Evolutionary conservation across 2,888 invertebrate genomes (phyloP), one percentile per base, ranked within the genome.

Genomic region (Horisme vitalbata): DNA sequence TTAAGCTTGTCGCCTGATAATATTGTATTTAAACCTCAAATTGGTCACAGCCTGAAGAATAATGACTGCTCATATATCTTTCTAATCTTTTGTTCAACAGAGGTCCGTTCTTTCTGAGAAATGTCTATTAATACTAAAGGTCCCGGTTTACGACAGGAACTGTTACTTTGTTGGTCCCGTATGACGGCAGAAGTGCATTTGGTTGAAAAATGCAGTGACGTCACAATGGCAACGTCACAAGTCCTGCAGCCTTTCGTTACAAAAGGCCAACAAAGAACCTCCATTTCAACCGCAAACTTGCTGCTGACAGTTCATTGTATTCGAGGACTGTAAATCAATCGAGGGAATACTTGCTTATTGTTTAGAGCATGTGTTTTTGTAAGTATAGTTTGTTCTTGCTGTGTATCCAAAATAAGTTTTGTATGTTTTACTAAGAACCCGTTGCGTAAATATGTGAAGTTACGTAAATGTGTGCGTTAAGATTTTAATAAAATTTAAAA

Each of bases 141-240:
- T 83, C 81, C 84, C 82, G 84, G 79, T 86, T 86, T 80, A 89
- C 89, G 73, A 82, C 68, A 77, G 76, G 71, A 77, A 83, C 88
- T 82, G 88, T 89, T 89, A 87, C 62, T 36, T 49, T 49, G 49
- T 43, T 30, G 66, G 46, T 63, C 61, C 69, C 59, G 73, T 65
- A 65, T 76, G 78, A 78, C 70, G 73, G 83, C 77, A 86, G 85
- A 85, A 85, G 81, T 87, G 82, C 75, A 83, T 80, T 85, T 81
- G 75, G 71, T 78, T 71, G 62, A 66, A 80, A 78, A 81, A 61
- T 74, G 63, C 69, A 70, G 55, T 87, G 88, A 86, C 88, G 86
- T 87, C 85, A 86, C 76, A 77, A 76, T 67, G 61, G 64, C 57
- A 49, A 66, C 74, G 68, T 75, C 75, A 75, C 67, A 66, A 57